Evolutionary conservation across 2,113 vertebrate species (phyloP).

Genomic region (Lamprotornis superbus): DNA sequence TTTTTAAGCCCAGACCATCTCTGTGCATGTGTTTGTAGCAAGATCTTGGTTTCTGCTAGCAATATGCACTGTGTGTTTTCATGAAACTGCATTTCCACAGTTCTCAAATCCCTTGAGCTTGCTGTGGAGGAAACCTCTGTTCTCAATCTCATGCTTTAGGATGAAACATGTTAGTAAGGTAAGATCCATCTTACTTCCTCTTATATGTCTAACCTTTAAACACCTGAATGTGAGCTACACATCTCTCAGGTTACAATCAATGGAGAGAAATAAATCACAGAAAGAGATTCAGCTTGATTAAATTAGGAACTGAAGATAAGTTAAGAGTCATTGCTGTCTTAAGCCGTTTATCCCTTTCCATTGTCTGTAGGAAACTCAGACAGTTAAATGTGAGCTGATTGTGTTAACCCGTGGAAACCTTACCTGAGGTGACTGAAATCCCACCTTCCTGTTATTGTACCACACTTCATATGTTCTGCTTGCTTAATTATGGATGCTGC

Average conservation of each 20-base stretch:
- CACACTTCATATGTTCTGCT: neutral
- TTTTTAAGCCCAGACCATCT: neutral
- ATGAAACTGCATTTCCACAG: neutral
- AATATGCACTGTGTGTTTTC: neutral
- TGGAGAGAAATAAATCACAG: neutral
- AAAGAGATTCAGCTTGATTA: neutral
- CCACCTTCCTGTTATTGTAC: neutral
- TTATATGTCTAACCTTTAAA: neutral
- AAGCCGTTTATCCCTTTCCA: conserved; percentile 23
- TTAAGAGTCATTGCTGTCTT: conserved; percentile 6
- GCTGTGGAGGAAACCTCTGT: neutral
- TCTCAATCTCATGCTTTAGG: neutral
- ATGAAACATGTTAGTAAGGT: neutral
- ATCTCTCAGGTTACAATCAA: neutral
- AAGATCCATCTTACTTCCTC: neutral
- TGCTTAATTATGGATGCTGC: conserved; percentile 35
- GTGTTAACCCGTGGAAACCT: neutral
- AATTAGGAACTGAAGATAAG: neutral
- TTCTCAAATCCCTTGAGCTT: neutral
- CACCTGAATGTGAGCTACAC: neutral
- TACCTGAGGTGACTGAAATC: conserved; percentile 18
- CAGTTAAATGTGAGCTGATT: neutral
- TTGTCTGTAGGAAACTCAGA: neutral
- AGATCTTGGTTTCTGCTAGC: neutral
- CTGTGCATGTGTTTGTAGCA: neutral